These are phyloP conservation scores for Palloptera scutellata DNA, from an alignment of 2,888 invertebrate species.

Conservation along the genomic window DNA sequence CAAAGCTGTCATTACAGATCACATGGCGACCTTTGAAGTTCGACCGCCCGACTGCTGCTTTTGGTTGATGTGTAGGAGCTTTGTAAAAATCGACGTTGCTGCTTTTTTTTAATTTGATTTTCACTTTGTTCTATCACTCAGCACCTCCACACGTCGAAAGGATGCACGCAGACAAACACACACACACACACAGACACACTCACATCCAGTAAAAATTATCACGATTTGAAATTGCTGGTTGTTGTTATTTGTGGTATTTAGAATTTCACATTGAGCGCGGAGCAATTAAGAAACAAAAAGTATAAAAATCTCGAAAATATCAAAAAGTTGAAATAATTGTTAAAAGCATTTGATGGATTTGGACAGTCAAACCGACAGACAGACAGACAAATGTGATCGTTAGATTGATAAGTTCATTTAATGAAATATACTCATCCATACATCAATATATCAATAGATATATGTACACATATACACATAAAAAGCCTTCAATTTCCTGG, in stretches of 20 bases:
- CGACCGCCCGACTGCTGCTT: conserved; percentile 33
- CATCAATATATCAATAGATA: not conserved
- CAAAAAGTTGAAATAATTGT: too few relatives aligned
- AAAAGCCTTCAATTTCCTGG: not conserved
- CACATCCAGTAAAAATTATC: too few relatives aligned
- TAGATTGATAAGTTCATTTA: too few relatives aligned
- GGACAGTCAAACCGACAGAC: too few relatives aligned
- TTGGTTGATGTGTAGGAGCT: not conserved
- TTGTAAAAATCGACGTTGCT: not conserved
- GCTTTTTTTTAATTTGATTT: conserved; percentile 28
- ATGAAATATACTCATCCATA: not conserved
- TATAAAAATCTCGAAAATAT: too few relatives aligned
- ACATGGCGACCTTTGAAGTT: conserved; percentile 45
- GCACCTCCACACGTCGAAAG: conserved; percentile 14
- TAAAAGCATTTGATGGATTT: too few relatives aligned
- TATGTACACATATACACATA: not conserved
- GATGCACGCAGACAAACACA: conserved; percentile 13
- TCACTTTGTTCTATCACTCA: conserved; percentile 29
- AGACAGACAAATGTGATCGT: too few relatives aligned
- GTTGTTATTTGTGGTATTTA: too few relatives aligned
- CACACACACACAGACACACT: conserved; percentile 5
- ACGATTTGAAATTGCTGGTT: too few relatives aligned
- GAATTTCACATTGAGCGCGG: too few relatives aligned
- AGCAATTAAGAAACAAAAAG: too few relatives aligned
- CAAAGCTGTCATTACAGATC: conserved; percentile 55